phyloP scores from a whole-genome alignment of 2,888 invertebrate genomes.

The Hipparchia semele region DNA sequence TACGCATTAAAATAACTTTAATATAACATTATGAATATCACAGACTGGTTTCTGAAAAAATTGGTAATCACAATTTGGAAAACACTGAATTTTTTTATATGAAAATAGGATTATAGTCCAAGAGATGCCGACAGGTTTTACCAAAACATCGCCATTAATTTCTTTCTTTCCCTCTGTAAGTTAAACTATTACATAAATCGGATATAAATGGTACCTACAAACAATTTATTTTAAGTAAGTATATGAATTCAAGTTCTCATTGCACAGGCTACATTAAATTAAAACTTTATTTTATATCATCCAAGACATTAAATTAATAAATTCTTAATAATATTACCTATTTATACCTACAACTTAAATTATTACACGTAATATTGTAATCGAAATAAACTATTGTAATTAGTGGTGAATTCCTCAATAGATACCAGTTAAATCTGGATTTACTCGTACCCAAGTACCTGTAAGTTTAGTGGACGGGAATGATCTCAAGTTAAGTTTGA shows the following conservation, averaged over 20 bases:
- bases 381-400: background rate
- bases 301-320: background rate
- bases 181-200: too few relatives aligned
- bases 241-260: too few relatives aligned
- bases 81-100: background rate
- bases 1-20: constrained; percentile 1
- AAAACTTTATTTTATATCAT: background rate
- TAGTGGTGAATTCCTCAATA: background rate
- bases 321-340: background rate
- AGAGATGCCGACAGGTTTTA: background rate
- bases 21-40: constrained; percentile 26
- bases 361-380: background rate
- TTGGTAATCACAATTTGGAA: constrained; percentile 6
- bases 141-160: too few relatives aligned
- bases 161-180: too few relatives aligned
- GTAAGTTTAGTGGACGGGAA: background rate
- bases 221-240: too few relatives aligned
- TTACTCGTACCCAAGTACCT: too few relatives aligned
- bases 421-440: too few relatives aligned
- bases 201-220: too few relatives aligned
- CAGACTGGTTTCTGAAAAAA: constrained; percentile 24
- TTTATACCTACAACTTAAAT: background rate
- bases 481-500: background rate
- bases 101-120: background rate
- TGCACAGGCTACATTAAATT: background rate